These are phyloP conservation scores for Scomber japonicus DNA, from an alignment of 2,113 vertebrate species.

Conservation along the genomic window DNA sequence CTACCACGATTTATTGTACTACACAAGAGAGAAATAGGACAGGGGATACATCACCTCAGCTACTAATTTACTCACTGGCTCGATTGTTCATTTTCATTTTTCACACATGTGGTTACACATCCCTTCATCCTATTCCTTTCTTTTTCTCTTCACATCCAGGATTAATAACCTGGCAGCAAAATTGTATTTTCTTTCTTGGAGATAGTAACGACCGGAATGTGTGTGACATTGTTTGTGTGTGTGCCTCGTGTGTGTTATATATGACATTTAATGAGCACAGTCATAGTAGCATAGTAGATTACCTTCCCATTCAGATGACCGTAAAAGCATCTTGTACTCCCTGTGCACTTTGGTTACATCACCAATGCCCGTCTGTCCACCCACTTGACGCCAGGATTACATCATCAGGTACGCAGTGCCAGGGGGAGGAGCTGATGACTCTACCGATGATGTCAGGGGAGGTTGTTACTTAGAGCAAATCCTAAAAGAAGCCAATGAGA, in stretches of 20 bases:
- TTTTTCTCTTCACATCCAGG: not conserved
- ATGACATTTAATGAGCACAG: slow-evolving; percentile 13
- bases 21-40: not conserved
- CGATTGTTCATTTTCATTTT: slow-evolving; percentile 22
- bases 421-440: slow-evolving; percentile 27
- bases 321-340: slow-evolving; percentile 29
- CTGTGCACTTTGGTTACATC: slow-evolving; percentile 50
- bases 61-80: slow-evolving; percentile 1
- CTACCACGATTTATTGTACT: slow-evolving; percentile 31
- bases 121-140: slow-evolving; percentile 1
- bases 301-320: slow-evolving; percentile 14
- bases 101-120: not conserved
- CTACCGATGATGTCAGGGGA: slow-evolving; percentile 6
- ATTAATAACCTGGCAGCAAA: not conserved
- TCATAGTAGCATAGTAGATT: not conserved
- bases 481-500: slow-evolving; percentile 18
- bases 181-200: not conserved
- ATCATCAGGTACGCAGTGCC: slow-evolving; percentile 47
- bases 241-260: not conserved
- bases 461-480: slow-evolving; percentile 16
- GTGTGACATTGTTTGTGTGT: not conserved
- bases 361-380: slow-evolving; percentile 34
- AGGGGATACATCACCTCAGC: not conserved
- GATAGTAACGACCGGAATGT: not conserved
- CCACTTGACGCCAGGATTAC: slow-evolving; percentile 41